A percentile compares a stretch with the other conserved stretches of the same genome.
phyloP scores from a whole-genome alignment of 2,888 invertebrate genomes.

The Trimorus sp. region DNA sequence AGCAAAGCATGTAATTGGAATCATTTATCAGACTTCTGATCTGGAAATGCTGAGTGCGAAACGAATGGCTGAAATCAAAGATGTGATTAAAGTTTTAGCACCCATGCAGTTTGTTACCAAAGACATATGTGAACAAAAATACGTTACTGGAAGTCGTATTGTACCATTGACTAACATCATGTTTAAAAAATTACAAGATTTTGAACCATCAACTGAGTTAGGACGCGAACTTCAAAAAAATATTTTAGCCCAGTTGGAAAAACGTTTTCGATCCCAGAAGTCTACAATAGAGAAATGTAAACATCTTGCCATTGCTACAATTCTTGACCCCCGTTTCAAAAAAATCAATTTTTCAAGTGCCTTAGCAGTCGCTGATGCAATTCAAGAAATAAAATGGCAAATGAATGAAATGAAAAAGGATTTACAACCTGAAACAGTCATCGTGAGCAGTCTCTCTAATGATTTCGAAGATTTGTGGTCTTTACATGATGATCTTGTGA shows the following conservation, averaged over 20 bases:
- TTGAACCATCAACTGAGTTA: background rate
- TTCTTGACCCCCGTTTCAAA: constrained; percentile 18
- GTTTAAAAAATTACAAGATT: background rate
- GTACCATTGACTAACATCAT: constrained; percentile 14
- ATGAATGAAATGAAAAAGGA: background rate
- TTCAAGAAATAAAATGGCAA: background rate
- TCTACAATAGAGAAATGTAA: background rate
- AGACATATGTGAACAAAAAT: constrained; percentile 14
- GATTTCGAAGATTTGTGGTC: background rate
- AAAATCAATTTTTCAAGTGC: background rate
- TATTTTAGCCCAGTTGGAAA: background rate
- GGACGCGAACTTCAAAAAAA: background rate
- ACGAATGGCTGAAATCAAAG: background rate
- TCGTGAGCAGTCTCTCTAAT: background rate
- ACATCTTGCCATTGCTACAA: constrained; percentile 2
- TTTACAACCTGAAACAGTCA: background rate
- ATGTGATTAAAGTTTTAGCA: constrained; percentile 2
- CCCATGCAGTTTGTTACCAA: constrained; percentile 21
- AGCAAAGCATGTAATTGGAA: background rate
- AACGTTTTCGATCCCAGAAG: background rate
- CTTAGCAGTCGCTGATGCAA: background rate
- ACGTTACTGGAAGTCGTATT: constrained; percentile 16
- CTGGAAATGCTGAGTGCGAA: background rate
- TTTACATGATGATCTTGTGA: background rate
- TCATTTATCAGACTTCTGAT: background rate